Base-by-base conservation (phyloP, 53 echinoderm and acorn worm species). In the Henricia sp. region DNA sequence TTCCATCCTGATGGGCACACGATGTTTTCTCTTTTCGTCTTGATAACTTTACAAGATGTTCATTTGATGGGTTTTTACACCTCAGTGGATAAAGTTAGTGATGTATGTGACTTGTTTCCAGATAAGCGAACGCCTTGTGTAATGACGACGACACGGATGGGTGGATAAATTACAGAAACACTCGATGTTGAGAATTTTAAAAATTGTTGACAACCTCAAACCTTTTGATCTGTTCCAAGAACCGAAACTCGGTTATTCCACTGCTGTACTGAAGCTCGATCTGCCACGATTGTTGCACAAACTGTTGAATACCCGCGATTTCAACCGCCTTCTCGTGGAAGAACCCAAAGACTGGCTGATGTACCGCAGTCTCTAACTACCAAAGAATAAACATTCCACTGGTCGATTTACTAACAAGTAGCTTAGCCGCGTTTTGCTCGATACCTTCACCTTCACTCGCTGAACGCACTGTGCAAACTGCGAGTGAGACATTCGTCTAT, bases 1-100 rank as follows among this genome's bases (percentile, higher is more conserved):
- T 67, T 67, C 67, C 67, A 67, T 37, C n/a, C 67, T 76, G 44
- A 11, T 70, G 46, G 19, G 14, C 70, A 46, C 46, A 39, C 26
- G 6, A n/a, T n/a, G n/a, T 37, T 41, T 20, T 37, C 41, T 2
- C 74, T 4, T 23, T 28, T 55, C 37, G 37, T 11, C 37, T 17
- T 57, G 42, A 76, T 76, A 76, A 42, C 59, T 76, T 58, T 58
- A 12, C 37, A 76, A 76, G 58, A 57, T 76, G 76, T 42, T 58
- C 12, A 14, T 67, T 23, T 76, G 20, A 4, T 63, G 23, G 24
- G 11, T 41, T 19, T 76, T 76, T 43, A 76, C 76, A 57, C 57
- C 58, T 43, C 21, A 42, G 6, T 55, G 76, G 38, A 21, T 76
- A 5, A 76, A 59, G 39, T 57, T 58, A 76, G 26, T 76, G 59